Evolutionary conservation across 2,888 invertebrate species (phyloP), one percentile per base, ranked within the genome.

Genomic region (Caenorhabditis doughertyi): DNA sequence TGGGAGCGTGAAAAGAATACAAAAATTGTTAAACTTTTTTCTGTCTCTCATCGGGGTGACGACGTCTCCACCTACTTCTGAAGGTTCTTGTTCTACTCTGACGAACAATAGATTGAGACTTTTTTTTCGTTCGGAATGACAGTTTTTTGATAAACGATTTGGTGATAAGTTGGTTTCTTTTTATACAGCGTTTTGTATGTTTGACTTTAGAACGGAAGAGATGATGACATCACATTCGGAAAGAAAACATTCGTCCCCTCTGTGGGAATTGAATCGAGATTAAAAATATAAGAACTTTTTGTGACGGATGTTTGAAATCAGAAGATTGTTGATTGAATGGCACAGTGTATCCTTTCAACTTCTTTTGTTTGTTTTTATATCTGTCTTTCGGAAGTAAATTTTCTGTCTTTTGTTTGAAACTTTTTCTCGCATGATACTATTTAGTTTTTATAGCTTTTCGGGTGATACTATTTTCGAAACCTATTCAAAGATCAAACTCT

Each of bases 21-120:
- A 55, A 56, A 74, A 65, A 74, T 74, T 74, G 74, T 74, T 65
- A 74, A 65, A 74, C 74, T 74, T 62, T 39, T 64, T 18, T 64
- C 35, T 47, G 51, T 35, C 73, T 42, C 70, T 8, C 39, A 9
- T 8, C 4, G 13, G 7, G 39, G 35, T 72, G 70, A 58, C 68
- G 44, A 21, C 71, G 47, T 35, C 51, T 53, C 51, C 39, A 29
- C 16, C 42, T 13, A 16, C 58, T 32, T 39, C 23, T 42, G 42
- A 42, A 42, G 42, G 42, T 39, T 64, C 53, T 64, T 73, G 62
- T 72, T 71, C 60, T 58, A 58, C 35, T 35, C 39, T 53, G 16
- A 21, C 39, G 73, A 73, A 73, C 62, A 73, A 72, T 53, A 51
- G 53, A 35, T 42, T 9, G 65, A 42, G 47, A 21, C 11, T 8